Evolutionary conservation across 2,113 vertebrate species (phyloP).

Genomic region (Meles meles): DNA sequence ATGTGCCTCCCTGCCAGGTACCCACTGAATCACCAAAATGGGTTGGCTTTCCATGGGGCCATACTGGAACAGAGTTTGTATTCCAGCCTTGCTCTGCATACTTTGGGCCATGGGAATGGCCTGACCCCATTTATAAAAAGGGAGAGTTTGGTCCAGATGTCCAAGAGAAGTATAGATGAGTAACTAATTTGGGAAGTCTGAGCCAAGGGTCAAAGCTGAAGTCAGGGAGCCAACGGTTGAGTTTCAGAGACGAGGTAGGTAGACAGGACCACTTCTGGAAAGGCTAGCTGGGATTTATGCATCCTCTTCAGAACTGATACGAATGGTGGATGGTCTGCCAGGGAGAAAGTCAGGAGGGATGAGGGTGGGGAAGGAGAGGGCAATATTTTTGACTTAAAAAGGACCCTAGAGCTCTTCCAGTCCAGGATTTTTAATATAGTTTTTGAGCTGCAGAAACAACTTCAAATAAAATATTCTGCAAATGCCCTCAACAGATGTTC

Average conservation of each 20-base stretch:
- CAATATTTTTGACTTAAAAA: neutral
- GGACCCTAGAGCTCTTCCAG: neutral
- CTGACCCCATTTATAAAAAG: neutral
- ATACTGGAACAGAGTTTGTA: neutral
- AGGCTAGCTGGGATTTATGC: neutral
- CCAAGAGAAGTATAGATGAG: neutral
- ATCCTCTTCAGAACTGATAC: neutral
- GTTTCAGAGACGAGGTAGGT: neutral
- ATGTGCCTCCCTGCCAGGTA: neutral
- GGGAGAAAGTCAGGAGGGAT: neutral
- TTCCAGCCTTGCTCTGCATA: neutral
- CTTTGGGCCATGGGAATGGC: neutral
- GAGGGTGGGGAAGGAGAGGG: neutral
- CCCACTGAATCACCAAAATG: neutral
- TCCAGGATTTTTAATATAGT: neutral
- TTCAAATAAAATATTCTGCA: conserved; percentile 33
- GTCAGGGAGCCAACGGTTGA: neutral
- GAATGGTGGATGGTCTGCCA: neutral
- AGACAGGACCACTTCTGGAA: neutral
- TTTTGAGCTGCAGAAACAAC: conserved; percentile 12
- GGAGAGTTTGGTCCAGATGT: neutral
- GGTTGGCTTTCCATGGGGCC: neutral
- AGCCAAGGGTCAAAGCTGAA: neutral
- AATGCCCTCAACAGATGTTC: conserved; percentile 24
- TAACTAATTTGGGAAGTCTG: neutral